phyloP scores from a whole-genome alignment of 2,113 vertebrate genomes.

The Engystomops pustulosus region DNA sequence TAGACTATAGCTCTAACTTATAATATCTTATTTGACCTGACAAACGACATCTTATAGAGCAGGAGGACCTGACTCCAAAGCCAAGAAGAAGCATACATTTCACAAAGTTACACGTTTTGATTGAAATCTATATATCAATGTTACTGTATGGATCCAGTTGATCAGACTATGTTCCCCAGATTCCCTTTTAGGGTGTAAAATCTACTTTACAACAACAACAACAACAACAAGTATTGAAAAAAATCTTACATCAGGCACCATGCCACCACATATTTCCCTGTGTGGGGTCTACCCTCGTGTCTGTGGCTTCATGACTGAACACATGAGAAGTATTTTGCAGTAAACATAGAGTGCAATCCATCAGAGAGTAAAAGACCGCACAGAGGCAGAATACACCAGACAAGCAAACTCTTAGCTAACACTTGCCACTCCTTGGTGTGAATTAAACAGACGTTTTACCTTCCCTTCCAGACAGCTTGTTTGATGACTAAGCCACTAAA shows the following conservation, averaged over 20 bases:
- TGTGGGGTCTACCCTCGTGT: background rate
- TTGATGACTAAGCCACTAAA: conserved; percentile 26
- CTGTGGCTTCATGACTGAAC: background rate
- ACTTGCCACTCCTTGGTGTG: conserved; percentile 1
- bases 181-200: too few relatives aligned
- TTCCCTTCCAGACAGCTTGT: background rate
- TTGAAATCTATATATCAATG: too few relatives aligned
- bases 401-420: background rate
- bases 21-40: too few relatives aligned
- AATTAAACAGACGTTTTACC: background rate
- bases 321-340: conserved; percentile 10
- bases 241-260: background rate
- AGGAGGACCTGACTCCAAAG: too few relatives aligned
- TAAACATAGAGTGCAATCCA: background rate
- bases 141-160: too few relatives aligned
- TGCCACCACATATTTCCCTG: background rate
- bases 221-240: background rate
- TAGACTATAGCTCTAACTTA: too few relatives aligned
- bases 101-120: too few relatives aligned
- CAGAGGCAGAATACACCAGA: background rate
- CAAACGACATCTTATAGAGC: too few relatives aligned
- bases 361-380: background rate
- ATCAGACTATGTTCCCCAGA: too few relatives aligned
- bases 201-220: too few relatives aligned
- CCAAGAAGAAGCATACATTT: too few relatives aligned